phyloP scores from a whole-genome alignment of 2,888 invertebrate genomes.

The Ectemnius continuus region DNA sequence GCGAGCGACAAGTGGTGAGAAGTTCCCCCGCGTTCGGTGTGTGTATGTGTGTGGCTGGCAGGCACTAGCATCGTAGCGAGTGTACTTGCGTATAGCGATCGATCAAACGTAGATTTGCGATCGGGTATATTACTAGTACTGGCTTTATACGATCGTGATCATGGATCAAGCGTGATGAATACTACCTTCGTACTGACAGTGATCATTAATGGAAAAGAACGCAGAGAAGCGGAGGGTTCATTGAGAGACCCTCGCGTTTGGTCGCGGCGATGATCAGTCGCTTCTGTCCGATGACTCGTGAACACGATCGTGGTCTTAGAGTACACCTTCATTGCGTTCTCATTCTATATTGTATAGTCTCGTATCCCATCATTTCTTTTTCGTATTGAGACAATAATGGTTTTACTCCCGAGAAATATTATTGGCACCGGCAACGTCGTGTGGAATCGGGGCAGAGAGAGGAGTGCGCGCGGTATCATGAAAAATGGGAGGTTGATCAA shows the following conservation, averaged over 20 bases:
- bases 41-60: constrained; percentile 65
- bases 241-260: constrained; percentile 11
- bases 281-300: constrained; percentile 23
- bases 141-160: constrained; percentile 33
- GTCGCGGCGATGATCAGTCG: constrained; percentile 10
- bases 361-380: constrained; percentile 39
- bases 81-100: constrained; percentile 38
- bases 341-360: constrained; percentile 46
- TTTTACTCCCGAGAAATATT: constrained; percentile 26
- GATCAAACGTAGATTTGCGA: constrained; percentile 31
- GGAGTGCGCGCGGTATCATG: not conserved
- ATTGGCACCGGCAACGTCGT: constrained; percentile 27
- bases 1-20: constrained; percentile 33
- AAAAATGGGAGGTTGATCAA: constrained; percentile 26
- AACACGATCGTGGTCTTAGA: constrained; percentile 37
- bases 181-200: not conserved
- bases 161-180: constrained; percentile 20
- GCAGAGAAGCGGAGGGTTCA: constrained; percentile 6
- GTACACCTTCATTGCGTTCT: constrained; percentile 37
- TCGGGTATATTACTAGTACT: constrained; percentile 28
- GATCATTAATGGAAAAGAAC: constrained; percentile 6
- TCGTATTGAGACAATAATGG: constrained; percentile 62
- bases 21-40: constrained; percentile 21
- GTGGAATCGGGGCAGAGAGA: constrained; percentile 23
- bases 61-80: constrained; percentile 65